phyloP scores from a whole-genome alignment of 2,113 vertebrate genomes.

The Bos javanicus region DNA sequence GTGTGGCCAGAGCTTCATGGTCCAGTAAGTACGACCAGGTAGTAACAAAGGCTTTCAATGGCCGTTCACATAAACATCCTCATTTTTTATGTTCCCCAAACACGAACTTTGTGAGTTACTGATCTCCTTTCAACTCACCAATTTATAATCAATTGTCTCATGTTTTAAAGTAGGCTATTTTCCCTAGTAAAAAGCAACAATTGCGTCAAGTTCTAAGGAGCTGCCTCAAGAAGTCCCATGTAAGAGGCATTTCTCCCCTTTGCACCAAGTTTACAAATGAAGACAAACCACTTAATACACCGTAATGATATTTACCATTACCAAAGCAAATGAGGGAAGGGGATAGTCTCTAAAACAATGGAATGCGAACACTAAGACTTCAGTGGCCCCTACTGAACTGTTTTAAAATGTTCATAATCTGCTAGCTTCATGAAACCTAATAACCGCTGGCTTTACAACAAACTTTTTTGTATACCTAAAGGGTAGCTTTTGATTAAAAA shows the following conservation, averaged over 20 bases:
- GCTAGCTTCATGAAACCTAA: not conserved
- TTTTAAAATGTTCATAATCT: conserved; percentile 16
- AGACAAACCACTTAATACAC: not conserved
- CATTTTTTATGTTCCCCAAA: not conserved
- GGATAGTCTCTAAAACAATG: not conserved
- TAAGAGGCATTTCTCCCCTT: not conserved
- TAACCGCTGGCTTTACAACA: not conserved
- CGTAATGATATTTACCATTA: not conserved
- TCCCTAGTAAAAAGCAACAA: not conserved
- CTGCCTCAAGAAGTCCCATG: not conserved
- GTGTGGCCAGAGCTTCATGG: not conserved
- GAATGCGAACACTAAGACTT: not conserved
- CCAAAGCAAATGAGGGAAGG: not conserved
- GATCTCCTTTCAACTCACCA: not conserved
- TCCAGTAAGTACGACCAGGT: not conserved
- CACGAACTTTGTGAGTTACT: not conserved
- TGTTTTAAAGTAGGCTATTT: conserved; percentile 28
- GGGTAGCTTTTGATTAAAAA: not conserved
- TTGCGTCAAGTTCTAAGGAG: not conserved
- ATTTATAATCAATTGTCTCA: not conserved
- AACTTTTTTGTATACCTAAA: not conserved
- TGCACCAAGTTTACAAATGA: not conserved
- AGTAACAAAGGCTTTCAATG: conserved; percentile 18
- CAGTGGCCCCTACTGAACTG: not conserved
- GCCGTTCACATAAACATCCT: conserved; percentile 2